Conservation (phyloP, 2,797 vertebrate genomes). For the Centroberyx gerrardi region DNA sequence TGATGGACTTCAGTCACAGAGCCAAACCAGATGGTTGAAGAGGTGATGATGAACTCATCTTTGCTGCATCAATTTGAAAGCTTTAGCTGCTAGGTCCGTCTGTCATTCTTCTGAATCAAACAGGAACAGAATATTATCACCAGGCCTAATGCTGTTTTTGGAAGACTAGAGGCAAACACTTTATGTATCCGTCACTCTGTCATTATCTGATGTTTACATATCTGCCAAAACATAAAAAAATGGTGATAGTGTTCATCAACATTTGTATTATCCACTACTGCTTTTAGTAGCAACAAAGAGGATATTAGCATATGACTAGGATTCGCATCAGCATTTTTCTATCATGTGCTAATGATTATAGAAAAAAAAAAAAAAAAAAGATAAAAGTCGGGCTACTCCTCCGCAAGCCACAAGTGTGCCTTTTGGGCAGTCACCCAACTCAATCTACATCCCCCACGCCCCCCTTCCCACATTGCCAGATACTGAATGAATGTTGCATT, state of each 20-base stretch:
- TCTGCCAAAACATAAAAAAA: background rate
- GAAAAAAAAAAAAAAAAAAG: constrained; percentile 7
- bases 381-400: constrained; percentile 11
- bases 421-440: constrained; percentile 49
- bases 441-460: constrained; percentile 28
- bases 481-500: constrained; percentile 64
- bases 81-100: background rate
- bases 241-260: background rate
- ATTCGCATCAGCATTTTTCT: background rate
- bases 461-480: constrained; percentile 36
- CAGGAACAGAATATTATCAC: background rate
- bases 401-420: constrained; percentile 29
- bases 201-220: background rate
- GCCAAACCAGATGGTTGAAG: background rate
- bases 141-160: background rate
- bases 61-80: background rate
- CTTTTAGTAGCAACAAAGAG: background rate
- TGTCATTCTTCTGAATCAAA: background rate
- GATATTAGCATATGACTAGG: background rate
- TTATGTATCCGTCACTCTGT: background rate
- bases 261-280: background rate
- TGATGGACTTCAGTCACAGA: background rate
- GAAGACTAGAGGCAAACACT: background rate
- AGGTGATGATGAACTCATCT: background rate
- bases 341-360: constrained; percentile 5